Evolutionary conservation across 2,888 invertebrate species (phyloP).

Genomic region (Cerceris ruficornis): DNA sequence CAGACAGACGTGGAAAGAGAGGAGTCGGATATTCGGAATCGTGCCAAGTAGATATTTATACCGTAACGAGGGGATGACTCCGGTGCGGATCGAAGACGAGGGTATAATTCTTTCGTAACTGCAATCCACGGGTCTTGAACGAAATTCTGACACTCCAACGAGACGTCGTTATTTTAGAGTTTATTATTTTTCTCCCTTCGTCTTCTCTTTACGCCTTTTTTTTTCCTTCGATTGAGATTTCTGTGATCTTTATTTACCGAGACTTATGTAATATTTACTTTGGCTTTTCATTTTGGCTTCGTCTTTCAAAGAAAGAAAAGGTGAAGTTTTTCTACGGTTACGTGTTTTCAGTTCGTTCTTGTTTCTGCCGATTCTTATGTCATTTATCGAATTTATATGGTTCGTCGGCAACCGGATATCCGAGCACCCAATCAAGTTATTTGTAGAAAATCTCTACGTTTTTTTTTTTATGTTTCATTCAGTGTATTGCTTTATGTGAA

Average conservation of each 20-base stretch:
- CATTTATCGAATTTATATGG: too few relatives aligned
- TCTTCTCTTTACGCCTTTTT: constrained; percentile 12
- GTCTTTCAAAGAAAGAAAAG: too few relatives aligned
- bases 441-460: too few relatives aligned
- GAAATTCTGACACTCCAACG: constrained; percentile 39
- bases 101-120: constrained; percentile 25
- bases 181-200: constrained; percentile 29
- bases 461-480: too few relatives aligned
- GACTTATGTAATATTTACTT: too few relatives aligned
- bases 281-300: too few relatives aligned
- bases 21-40: constrained; percentile 50
- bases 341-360: too few relatives aligned
- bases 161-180: constrained; percentile 47
- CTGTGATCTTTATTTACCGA: background rate
- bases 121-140: constrained; percentile 22
- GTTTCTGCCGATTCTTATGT: too few relatives aligned
- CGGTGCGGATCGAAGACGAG: constrained; percentile 17
- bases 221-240: constrained; percentile 16
- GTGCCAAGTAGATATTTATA: constrained; percentile 64
- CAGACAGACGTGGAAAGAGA: constrained; percentile 22
- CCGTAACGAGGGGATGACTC: constrained; percentile 39
- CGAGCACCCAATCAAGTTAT: too few relatives aligned
- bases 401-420: too few relatives aligned
- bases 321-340: too few relatives aligned
- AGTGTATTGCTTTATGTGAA: too few relatives aligned